phyloP scores from a whole-genome alignment of 2,888 invertebrate genomes.

The Galeopsomyia nigrocyanea region DNA sequence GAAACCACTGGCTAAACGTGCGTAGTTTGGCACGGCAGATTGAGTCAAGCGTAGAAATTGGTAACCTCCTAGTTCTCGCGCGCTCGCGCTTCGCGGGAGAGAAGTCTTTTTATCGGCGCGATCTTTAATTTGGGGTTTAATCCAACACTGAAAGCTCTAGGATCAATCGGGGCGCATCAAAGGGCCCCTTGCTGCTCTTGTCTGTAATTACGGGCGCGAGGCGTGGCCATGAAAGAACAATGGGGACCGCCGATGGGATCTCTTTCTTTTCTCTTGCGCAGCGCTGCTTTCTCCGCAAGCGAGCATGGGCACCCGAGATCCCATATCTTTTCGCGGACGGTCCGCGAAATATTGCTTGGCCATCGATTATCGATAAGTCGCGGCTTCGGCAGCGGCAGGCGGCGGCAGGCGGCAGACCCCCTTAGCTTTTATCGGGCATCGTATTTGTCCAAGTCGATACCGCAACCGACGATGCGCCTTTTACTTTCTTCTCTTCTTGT shows the following conservation, averaged over 20 bases:
- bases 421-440: background rate
- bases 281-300: constrained; percentile 25
- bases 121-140: constrained; percentile 56
- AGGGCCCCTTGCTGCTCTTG: constrained; percentile 62
- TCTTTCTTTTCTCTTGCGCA: constrained; percentile 16
- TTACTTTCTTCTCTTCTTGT: too few relatives aligned
- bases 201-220: constrained; percentile 68
- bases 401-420: background rate
- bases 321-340: constrained; percentile 55
- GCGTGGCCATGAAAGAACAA: constrained; percentile 67
- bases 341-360: constrained; percentile 62
- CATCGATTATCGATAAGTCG: constrained; percentile 63
- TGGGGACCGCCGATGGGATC: constrained; percentile 64
- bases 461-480: too few relatives aligned
- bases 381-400: constrained; percentile 46
- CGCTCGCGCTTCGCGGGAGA: constrained; percentile 1
- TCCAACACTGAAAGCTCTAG: constrained; percentile 6
- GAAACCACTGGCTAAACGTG: constrained; percentile 25
- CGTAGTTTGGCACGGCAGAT: background rate
- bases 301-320: constrained; percentile 51
- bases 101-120: constrained; percentile 50
- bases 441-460: constrained; percentile 8
- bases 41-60: constrained; percentile 15
- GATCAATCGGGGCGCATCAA: constrained; percentile 59
- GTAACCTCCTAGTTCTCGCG: constrained; percentile 34